Base-by-base conservation (phyloP, 2,797 vertebrate genomes). In the Acanthurus lineatus region DNA sequence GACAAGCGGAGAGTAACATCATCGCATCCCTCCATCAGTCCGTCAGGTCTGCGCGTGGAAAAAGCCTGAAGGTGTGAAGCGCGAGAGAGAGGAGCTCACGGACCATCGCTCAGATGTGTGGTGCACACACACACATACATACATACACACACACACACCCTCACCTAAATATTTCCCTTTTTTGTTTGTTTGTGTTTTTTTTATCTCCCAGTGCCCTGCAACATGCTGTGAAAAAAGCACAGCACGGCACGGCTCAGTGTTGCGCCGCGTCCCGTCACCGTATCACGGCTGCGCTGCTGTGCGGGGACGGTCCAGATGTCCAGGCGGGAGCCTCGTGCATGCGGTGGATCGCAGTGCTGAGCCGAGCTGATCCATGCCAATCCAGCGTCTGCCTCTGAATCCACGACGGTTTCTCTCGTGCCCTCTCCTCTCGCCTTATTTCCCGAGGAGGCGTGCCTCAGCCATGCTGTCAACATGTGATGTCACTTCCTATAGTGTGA, bases 381-480 rank as follows among this genome's bases (percentile, higher is more conserved):
- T 90, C 82, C 90, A 70, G 86, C 17, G 90, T 84, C 89, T 90
- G 91, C 82, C 70, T 92, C 85, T 68, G 85, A 87, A 72, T 87
- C 79, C 67, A 75, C 84, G 83, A 89, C 86, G 61, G 90, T 90
- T 92, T 86, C 88, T 91, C 91, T 88, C 88, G 38, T 91, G 79
- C 86, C 84, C 83, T 89, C 87, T 91, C 88, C 83, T 84, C 89
- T 81, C 89, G 86, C 78, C 83, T 77, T 76, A 57, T 90, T 92
- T 48, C 90, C 83, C 75, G 91, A 64, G 90, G 92, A 89, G 92
- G 92, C 83, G 91, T 93, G 91, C 69, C 91, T 77, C 66, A 88
- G 72, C 74, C 92, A 89, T 78, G 79, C 86, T 93, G 88, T 93
- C 93, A 91, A 92, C 94, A 94, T 64, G 65, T 95, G 95, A 96